Base-by-base conservation (phyloP, 2,888 invertebrate genomes). In the Desoria tigrina region DNA sequence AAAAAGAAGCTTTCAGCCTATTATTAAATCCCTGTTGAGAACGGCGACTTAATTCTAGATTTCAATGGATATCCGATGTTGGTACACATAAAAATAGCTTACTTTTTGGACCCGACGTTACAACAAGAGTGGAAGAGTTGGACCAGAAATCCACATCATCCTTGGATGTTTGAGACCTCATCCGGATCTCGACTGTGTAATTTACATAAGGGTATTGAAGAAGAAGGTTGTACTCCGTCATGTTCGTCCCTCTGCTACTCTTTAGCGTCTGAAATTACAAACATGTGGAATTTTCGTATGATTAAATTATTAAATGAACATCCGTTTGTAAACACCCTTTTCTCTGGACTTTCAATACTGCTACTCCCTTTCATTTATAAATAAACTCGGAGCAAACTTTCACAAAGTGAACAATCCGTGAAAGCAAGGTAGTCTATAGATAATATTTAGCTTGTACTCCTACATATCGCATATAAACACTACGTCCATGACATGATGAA, bases 121-220 rank as follows among this genome's bases (percentile, higher is more conserved):
- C 84, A 1, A 84, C 81, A 55, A 83, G 79, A 42, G 83, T 84
- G 50, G 85, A 84, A 69, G 86, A 86, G 58, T 86, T 81, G 45
- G 92, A 91, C 90, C 90, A 92, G 56, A 72, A 73, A 49, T 70
- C 72, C 27, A 64, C 69, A 7, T 66, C 71, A 49, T 72, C 64
- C 42, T 69, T 72, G 16, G 76, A 68, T 23, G 42, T 62, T 23
- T 59, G 69, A 28, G 76, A 73, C 16, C 72, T 61, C 61, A 76
- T 69, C 9, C 71, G 57, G 23, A 75, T 64, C 2, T 54, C 61
- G 1, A 76, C 66, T 4, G 65, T 66, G 58, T 74, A 76, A 11
- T 66, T 65, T 49, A 67, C 62, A 51, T 68, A 66, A 9, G 74
- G 69, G 45, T 66, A 69, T 2, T 68, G 65, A 3, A 75, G 69